Evolutionary conservation across 1,140 invertebrate species (phyloP).

Genomic region (Apis florea): DNA sequence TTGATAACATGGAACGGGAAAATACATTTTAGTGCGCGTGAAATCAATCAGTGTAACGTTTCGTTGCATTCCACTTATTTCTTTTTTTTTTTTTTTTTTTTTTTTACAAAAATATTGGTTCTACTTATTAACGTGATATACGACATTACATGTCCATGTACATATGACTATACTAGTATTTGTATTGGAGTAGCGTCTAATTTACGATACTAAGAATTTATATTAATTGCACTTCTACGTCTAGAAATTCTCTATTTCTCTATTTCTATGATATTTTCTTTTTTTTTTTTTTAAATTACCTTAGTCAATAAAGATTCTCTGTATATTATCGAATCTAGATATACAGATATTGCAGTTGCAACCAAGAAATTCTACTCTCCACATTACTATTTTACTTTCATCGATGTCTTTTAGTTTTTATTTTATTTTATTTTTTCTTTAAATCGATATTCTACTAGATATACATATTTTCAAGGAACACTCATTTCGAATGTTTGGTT

Average conservation of each 20-base stretch:
- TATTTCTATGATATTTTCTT: conserved; percentile 1
- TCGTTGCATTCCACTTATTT: conserved; percentile 11
- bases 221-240: background rate
- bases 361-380: conserved; percentile 1
- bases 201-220: background rate
- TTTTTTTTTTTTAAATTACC: conserved; percentile 17
- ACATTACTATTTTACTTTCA: conserved; percentile 8
- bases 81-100: no score
- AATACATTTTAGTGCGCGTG: conserved; percentile 28
- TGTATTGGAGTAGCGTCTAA: background rate
- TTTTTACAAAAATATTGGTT: conserved; percentile 32
- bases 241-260: conserved; percentile 20
- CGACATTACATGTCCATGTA: background rate
- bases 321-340: conserved; percentile 10
- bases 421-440: background rate
- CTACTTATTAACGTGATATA: background rate
- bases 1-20: conserved; percentile 14
- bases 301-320: conserved; percentile 5
- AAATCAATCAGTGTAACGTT: conserved; percentile 48
- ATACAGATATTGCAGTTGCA: background rate
- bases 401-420: conserved; percentile 3
- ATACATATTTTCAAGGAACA: background rate
- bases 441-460: background rate
- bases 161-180: background rate
- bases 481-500: conserved; percentile 4